phyloP scores from a whole-genome alignment of 1,140 invertebrate genomes.

The Dysdera silvatica region DNA sequence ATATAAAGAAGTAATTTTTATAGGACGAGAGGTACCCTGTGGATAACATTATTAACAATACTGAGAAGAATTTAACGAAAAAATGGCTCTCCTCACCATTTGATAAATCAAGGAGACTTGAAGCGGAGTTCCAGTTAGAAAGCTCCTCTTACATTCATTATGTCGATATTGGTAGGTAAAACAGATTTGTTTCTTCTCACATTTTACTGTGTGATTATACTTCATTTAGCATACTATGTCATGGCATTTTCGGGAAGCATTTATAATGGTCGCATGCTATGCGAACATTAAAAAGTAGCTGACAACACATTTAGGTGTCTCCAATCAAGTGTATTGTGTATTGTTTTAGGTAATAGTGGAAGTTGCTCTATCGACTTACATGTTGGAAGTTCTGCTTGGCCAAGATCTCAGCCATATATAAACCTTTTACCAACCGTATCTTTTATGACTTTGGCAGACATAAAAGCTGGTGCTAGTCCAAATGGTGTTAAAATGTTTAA shows the following conservation, averaged over 20 bases:
- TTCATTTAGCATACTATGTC: no score
- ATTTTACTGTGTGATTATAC: no score
- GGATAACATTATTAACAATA: no score
- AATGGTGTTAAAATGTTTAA: constrained; percentile 7
- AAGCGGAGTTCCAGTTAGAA: constrained; percentile 7
- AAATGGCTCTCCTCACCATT: neutral
- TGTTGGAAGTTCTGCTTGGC: neutral
- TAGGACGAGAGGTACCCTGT: no score
- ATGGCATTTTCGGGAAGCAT: no score
- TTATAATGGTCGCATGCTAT: neutral
- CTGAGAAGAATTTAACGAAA: no score
- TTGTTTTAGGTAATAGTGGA: constrained; percentile 2
- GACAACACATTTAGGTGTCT: neutral
- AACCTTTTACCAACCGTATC: constrained; percentile 2
- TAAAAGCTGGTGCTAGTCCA: neutral
- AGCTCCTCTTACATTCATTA: constrained; percentile 1
- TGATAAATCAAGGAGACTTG: neutral
- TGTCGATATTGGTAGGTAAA: constrained; percentile 3
- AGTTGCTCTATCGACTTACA: constrained; percentile 1
- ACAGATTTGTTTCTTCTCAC: neutral
- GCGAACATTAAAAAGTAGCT: neutral
- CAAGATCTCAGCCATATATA: neutral
- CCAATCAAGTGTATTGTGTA: neutral
- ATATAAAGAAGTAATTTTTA: no score
- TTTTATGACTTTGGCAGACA: neutral